Conservation (phyloP, 2,888 invertebrate species). For the Coremacera marginata region DNA sequence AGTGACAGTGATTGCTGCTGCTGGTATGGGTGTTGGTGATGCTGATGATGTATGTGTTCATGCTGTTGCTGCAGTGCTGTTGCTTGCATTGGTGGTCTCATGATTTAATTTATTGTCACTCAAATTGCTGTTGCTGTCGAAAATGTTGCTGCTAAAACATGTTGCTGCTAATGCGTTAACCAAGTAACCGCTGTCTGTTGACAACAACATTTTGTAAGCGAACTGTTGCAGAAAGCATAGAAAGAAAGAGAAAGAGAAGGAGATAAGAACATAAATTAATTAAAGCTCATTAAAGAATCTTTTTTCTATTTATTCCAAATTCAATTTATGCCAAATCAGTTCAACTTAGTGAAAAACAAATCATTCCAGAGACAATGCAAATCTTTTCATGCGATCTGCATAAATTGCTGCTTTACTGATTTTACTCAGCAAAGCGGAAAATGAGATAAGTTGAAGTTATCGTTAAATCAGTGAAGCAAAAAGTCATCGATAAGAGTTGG, state of each 20-base stretch:
- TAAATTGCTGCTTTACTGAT: no score
- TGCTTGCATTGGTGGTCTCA: slow-evolving; percentile 64
- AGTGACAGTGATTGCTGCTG: slow-evolving; percentile 47
- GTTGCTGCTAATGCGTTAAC: slow-evolving; percentile 42
- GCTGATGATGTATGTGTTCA: slow-evolving; percentile 51
- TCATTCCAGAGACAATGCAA: background rate
- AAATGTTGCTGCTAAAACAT: slow-evolving; percentile 25
- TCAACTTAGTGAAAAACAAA: background rate
- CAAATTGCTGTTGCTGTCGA: slow-evolving; percentile 26
- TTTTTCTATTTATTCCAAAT: background rate
- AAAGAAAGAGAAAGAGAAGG: background rate
- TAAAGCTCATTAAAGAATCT: background rate
- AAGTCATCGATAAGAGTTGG: background rate
- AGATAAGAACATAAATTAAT: background rate
- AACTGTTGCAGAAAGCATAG: slow-evolving; percentile 31
- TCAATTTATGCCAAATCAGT: background rate
- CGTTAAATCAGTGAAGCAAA: slow-evolving; percentile 15
- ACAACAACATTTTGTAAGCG: slow-evolving; percentile 51
- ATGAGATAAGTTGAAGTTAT: slow-evolving; percentile 23
- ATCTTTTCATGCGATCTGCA: no score
- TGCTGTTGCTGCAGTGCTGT: slow-evolving; percentile 63
- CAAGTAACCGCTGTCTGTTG: slow-evolving; percentile 49
- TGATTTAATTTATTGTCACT: slow-evolving; percentile 50
- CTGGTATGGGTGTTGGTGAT: slow-evolving; percentile 45
- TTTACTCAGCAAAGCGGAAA: slow-evolving; percentile 6